phyloP scores from a whole-genome alignment of 2,113 vertebrate genomes.

The Cyanoderma ruficeps region DNA sequence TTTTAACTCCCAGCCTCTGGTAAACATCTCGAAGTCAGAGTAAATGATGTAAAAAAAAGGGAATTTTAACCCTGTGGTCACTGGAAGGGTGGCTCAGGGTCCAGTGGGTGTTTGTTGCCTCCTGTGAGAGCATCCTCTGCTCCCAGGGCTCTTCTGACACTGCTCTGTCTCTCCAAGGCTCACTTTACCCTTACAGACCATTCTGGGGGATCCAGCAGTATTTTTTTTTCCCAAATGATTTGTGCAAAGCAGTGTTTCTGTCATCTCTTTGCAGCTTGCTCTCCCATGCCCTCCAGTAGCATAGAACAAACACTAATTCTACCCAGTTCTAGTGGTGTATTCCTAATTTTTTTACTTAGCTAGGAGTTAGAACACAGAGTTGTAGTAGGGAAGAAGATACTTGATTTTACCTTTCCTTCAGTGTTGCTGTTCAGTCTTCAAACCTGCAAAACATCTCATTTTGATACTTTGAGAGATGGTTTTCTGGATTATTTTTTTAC shows the following conservation, averaged over 20 bases:
- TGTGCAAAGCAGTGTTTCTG: not conserved
- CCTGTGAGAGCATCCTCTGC: not conserved
- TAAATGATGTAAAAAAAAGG: not conserved
- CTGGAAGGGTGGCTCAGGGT: not conserved
- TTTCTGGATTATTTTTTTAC: not conserved
- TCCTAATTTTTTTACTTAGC: not conserved
- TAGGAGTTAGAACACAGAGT: not conserved
- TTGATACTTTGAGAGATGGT: not conserved
- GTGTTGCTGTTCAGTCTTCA: not conserved
- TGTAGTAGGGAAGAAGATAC: not conserved
- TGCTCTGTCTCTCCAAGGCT: not conserved
- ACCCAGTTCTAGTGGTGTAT: not conserved
- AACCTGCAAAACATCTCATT: not conserved
- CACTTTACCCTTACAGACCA: not conserved
- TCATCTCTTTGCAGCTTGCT: not conserved
- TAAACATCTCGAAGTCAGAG: slow-evolving; percentile 1
- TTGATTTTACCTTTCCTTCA: not conserved
- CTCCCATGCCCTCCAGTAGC: not conserved
- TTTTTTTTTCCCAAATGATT: not conserved
- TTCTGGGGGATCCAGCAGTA: not conserved
- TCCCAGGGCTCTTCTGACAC: not conserved
- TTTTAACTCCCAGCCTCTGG: not conserved
- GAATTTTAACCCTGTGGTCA: too few relatives aligned
- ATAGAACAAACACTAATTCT: not conserved
- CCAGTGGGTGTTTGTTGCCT: not conserved